Evolutionary conservation across 2,888 invertebrate species (phyloP), one percentile per base, ranked within the genome.

Genomic region (Trichogramma evanescens): DNA sequence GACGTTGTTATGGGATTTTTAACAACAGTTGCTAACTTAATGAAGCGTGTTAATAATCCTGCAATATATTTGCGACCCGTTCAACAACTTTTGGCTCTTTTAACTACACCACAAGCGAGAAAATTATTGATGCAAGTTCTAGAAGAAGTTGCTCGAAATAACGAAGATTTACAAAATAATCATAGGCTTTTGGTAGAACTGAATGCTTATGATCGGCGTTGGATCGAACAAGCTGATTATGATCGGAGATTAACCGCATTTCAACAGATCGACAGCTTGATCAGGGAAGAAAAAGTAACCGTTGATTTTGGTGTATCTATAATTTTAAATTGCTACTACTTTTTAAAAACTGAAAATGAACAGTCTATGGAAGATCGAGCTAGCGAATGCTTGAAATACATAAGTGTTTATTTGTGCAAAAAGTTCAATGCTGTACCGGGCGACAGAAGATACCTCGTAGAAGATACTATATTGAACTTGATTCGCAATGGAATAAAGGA

Each of bases 191-290:
- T 90, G 3, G 73, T 75, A 5, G 84, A 89, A 74, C 82, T 96
- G 68, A 97, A 97, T 78, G 88, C 95, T 0, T 95, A 87, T 83
- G 91, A 96, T 77, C 83, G 84, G 50, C 85, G 88, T 65, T 91
- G 91, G 86, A 83, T 96, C n/a, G 95, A 96, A 69, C 95, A 97
- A 73, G 95, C 96, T 0, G 94, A 97, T 79, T 95, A 91, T 70
- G 87, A 90, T 63, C 83, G 83, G 68, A 83, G 97, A 68, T 81
- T 95, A 38, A 86, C 88, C 57, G 90, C 90, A 0, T 92, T 93
- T 68, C 86, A 85, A 68, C 79, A 82, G 68, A 84, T 94, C 48
- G 85, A 84, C 63, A 73, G 80, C 50, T 72, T 84, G 58, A 66
- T 80, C n/a, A 77, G 83, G 9, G 52, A 80, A 53, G 68, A 74